phyloP scores from a whole-genome alignment of 35 echinoderm and acorn worm genomes.

The Strongylocentrotus purpuratus region DNA sequence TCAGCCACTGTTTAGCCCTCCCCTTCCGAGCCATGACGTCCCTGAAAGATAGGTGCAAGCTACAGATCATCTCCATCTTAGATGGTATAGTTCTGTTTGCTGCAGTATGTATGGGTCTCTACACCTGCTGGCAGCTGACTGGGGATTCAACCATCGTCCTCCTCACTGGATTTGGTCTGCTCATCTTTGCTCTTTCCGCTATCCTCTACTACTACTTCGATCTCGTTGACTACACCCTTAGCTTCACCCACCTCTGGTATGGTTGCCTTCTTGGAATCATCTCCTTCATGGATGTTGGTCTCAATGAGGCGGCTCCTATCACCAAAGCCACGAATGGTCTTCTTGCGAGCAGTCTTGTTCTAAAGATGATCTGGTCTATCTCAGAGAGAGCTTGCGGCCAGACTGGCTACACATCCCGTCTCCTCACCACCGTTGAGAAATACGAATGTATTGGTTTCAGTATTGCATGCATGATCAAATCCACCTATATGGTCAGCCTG shows the following conservation, averaged over 20 bases:
- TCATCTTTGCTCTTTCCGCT: slow-evolving; percentile 80
- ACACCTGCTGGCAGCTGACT: slow-evolving; percentile 83
- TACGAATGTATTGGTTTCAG: slow-evolving; percentile 90
- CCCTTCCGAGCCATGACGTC: slow-evolving; percentile 66
- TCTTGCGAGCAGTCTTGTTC: slow-evolving; percentile 67
- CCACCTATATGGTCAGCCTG: slow-evolving; percentile 61
- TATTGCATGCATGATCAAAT: slow-evolving; percentile 73
- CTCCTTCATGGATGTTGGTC: slow-evolving; percentile 60
- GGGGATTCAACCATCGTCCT: slow-evolving; percentile 68
- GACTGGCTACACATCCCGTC: slow-evolving; percentile 61
- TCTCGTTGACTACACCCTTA: slow-evolving; percentile 59
- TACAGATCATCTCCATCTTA: slow-evolving; percentile 66
- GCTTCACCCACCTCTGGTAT: slow-evolving; percentile 90
- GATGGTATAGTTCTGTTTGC: slow-evolving; percentile 75
- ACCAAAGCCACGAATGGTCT: slow-evolving; percentile 65
- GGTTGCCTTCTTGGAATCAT: slow-evolving; percentile 93
- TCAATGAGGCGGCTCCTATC: slow-evolving; percentile 9
- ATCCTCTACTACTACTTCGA: slow-evolving; percentile 97
- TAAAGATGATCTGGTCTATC: slow-evolving; percentile 75
- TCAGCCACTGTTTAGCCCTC: slow-evolving; percentile 78
- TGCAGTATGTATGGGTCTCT: slow-evolving; percentile 78
- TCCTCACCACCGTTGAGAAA: slow-evolving; percentile 75
- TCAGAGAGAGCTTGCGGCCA: slow-evolving; percentile 66
- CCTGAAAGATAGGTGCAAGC: slow-evolving; percentile 63
- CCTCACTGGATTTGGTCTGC: slow-evolving; percentile 75